Conservation (phyloP, 2,888 invertebrate genomes). For the Phymatocera aterrima region DNA sequence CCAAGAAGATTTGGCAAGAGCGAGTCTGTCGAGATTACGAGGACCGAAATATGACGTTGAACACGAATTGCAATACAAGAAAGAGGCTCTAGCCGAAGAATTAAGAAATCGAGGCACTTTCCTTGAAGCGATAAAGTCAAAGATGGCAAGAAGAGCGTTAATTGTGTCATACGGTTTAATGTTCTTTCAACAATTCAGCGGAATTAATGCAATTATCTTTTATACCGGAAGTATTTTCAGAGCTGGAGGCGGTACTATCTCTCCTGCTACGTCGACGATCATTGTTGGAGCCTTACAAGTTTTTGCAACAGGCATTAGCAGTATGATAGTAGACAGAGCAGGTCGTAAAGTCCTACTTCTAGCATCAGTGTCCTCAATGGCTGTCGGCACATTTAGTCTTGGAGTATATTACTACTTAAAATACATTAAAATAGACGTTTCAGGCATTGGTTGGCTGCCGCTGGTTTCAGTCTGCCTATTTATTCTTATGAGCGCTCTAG, state of each 20-base stretch:
- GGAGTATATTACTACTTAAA: conserved; percentile 82
- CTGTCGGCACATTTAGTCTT: conserved; percentile 81
- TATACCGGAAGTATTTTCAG: conserved; percentile 86
- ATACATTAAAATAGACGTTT: conserved; percentile 71
- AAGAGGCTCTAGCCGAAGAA: conserved; percentile 77
- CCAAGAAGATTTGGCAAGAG: conserved; percentile 81
- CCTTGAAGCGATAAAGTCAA: conserved; percentile 78
- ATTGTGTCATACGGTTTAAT: conserved; percentile 87
- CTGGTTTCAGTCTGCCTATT: conserved; percentile 85
- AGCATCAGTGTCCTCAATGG: conserved; percentile 84
- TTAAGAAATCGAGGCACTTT: conserved; percentile 78
- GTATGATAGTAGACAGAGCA: conserved; percentile 86
- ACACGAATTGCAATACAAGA: conserved; percentile 80
- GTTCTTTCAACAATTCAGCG: conserved; percentile 93
- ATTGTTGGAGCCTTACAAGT: conserved; percentile 91
- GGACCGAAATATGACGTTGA: conserved; percentile 83
- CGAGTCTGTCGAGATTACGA: conserved; percentile 84
- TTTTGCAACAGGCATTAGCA: conserved; percentile 84
- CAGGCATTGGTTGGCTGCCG: conserved; percentile 84
- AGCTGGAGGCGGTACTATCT: conserved; percentile 78
- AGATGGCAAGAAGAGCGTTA: conserved; percentile 81
- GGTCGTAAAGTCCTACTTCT: conserved; percentile 88
- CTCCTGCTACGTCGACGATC: conserved; percentile 81
- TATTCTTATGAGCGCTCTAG: conserved; percentile 88
- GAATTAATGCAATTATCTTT: conserved; percentile 90